A percentile compares a stretch with the other conserved stretches of the same genome.
phyloP scores from a whole-genome alignment of 2,797 vertebrate species.

The Phyllotis vaccarum region DNA sequence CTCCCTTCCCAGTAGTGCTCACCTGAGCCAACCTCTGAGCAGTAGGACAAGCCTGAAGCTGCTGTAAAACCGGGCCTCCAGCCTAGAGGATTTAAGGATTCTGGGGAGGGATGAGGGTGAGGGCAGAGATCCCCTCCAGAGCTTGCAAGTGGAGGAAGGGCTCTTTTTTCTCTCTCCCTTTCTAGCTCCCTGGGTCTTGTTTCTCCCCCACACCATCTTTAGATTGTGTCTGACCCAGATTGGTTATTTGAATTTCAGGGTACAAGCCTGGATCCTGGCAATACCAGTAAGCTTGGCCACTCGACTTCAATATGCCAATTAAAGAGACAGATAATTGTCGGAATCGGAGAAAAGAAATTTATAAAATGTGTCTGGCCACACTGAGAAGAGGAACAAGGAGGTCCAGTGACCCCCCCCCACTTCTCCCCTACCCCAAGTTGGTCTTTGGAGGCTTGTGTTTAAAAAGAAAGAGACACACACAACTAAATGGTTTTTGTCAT shows the following conservation, averaged over 20 bases:
- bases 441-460: background rate
- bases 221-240: background rate
- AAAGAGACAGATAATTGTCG: background rate
- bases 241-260: background rate
- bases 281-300: background rate
- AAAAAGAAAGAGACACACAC: background rate
- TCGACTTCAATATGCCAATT: background rate
- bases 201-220: background rate
- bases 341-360: background rate
- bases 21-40: background rate
- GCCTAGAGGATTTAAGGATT: conserved; percentile 70
- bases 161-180: background rate
- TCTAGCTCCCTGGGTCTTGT: background rate
- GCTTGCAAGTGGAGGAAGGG: background rate
- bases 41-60: background rate
- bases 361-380: background rate
- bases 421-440: too few relatives aligned
- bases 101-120: background rate
- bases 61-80: background rate
- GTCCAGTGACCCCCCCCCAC: background rate
- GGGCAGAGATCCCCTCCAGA: conserved; percentile 30
- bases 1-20: background rate
- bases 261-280: background rate
- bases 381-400: background rate
- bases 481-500: background rate